A percentile compares a stretch with the other conserved stretches of the same genome.
phyloP scores from a whole-genome alignment of 2,113 vertebrate genomes.

The Boulengerochromis microlepis region DNA sequence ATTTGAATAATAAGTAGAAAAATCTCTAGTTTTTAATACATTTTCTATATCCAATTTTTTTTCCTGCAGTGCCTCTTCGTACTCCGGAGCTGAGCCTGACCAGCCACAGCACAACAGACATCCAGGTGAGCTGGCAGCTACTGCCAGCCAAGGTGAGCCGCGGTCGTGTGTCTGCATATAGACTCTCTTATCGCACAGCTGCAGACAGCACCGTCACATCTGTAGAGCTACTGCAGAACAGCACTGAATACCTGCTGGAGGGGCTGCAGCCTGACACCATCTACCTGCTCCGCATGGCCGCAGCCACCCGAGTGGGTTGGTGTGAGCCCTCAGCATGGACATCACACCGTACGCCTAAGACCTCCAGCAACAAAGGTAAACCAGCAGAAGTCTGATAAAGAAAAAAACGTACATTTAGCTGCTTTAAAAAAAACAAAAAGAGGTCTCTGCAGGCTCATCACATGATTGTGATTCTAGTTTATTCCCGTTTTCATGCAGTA shows the following conservation, averaged over 20 bases:
- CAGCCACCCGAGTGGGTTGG: constrained; percentile 87
- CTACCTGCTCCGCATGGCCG: constrained; percentile 89
- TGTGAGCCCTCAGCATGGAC: constrained; percentile 91
- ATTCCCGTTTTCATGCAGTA: not conserved
- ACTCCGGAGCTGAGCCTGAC: constrained; percentile 90
- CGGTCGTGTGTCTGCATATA: constrained; percentile 82
- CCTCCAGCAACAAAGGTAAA: constrained; percentile 84
- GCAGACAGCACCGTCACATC: constrained; percentile 75
- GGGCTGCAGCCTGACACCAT: constrained; percentile 83
- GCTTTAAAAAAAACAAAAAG: not conserved
- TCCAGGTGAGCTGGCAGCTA: constrained; percentile 88
- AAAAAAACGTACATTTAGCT: not conserved
- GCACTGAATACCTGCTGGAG: constrained; percentile 76
- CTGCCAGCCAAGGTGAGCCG: constrained; percentile 83
- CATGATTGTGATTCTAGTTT: not conserved
- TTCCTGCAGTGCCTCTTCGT: constrained; percentile 83
- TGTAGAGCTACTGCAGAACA: constrained; percentile 79
- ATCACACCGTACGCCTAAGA: constrained; percentile 89
- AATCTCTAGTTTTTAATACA: not conserved
- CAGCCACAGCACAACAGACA: constrained; percentile 86
- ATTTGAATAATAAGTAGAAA: not conserved
- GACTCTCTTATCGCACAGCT: constrained; percentile 84
- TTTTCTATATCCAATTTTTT: not conserved
- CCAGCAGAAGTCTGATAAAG: not conserved
- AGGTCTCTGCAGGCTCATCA: not conserved